A percentile compares a stretch with the other conserved stretches of the same genome.
Evolutionary conservation across 2,797 vertebrate species (phyloP).

Genomic region (Otolemur crassicaudatus): DNA sequence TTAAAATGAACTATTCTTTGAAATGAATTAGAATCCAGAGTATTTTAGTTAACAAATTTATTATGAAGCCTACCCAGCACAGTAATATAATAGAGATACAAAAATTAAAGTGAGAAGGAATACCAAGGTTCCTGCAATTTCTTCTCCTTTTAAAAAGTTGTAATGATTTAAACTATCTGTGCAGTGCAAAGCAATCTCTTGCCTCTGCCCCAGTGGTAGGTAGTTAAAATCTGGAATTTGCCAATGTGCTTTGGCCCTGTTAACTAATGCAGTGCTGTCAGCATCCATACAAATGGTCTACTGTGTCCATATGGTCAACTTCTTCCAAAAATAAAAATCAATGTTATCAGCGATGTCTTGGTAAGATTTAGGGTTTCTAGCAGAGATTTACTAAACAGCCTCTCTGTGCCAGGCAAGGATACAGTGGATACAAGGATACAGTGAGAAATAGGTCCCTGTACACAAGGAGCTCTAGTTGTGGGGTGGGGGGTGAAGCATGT

Average conservation of each 20-base stretch:
- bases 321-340: slow-evolving; percentile 29
- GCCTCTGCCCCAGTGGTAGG: neutral
- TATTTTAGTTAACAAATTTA: slow-evolving; percentile 49
- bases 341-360: neutral
- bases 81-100: neutral
- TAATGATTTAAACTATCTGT: neutral
- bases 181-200: neutral
- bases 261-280: neutral
- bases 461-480: neutral
- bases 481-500: neutral
- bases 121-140: neutral
- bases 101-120: slow-evolving; percentile 46
- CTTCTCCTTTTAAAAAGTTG: slow-evolving; percentile 1
- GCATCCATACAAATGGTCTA: neutral
- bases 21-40: slow-evolving; percentile 37
- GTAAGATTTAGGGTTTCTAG: neutral
- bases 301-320: neutral
- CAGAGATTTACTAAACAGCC: neutral
- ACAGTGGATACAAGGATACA: neutral
- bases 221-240: neutral
- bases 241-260: neutral
- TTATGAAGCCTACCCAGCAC: neutral
- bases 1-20: slow-evolving; percentile 53
- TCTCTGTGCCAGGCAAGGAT: neutral
- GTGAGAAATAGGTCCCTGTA: neutral